Conservation (phyloP, 1,140 invertebrate genomes). For the Tyrophagus putrescentiae region DNA sequence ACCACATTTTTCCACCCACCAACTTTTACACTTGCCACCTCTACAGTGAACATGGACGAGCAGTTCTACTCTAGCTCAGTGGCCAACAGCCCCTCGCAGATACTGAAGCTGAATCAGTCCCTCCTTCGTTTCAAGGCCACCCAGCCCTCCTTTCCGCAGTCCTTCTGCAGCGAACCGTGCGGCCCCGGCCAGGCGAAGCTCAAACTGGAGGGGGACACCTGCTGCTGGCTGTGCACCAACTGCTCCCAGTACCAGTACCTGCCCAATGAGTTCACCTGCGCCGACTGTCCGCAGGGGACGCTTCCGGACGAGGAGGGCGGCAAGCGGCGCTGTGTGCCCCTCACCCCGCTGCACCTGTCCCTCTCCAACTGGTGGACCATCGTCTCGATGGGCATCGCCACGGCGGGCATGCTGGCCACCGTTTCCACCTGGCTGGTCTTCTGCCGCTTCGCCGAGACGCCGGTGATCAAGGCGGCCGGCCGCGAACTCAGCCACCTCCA, state of each 20-base stretch:
- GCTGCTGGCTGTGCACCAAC: constrained; percentile 45
- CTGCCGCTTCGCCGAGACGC: constrained; percentile 44
- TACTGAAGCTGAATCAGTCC: constrained; percentile 53
- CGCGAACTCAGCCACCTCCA: constrained; percentile 39
- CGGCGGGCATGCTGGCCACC: constrained; percentile 59
- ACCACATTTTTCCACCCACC: not conserved
- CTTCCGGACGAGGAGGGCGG: constrained; percentile 32
- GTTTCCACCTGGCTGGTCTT: constrained; percentile 51
- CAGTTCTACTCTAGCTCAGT: constrained; percentile 30
- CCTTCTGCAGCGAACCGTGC: constrained; percentile 38
- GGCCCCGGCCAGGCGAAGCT: constrained; percentile 29
- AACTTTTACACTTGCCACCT: not conserved
- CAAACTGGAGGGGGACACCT: constrained; percentile 37
- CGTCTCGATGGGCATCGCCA: constrained; percentile 41
- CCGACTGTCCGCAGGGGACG: constrained; percentile 38
- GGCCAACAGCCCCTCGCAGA: constrained; percentile 45
- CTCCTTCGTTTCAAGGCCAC: constrained; percentile 31
- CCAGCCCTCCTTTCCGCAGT: constrained; percentile 32
- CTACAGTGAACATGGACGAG: not conserved
- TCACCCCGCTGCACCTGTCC: constrained; percentile 42
- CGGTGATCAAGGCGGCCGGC: constrained; percentile 45
- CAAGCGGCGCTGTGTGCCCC: constrained; percentile 36
- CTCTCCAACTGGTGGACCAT: constrained; percentile 43
- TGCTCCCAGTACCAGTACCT: constrained; percentile 47
- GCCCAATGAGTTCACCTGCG: constrained; percentile 44